A percentile compares a stretch with the other conserved stretches of the same genome.
phyloP scores from a whole-genome alignment of 2,797 vertebrate genomes.

The Xerus rutilus region DNA sequence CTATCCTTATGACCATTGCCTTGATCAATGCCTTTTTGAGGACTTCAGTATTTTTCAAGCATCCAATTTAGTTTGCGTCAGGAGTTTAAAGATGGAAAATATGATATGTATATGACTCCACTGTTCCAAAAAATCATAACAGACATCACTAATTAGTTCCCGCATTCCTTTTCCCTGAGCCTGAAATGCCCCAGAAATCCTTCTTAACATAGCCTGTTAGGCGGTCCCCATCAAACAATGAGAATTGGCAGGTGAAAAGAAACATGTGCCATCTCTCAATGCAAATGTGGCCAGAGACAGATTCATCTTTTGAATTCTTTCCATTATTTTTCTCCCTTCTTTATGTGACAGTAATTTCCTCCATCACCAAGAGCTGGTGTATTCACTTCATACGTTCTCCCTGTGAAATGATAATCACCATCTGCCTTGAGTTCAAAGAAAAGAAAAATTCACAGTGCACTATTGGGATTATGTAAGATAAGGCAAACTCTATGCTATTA shows the following conservation, averaged over 20 bases:
- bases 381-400: background rate
- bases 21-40: background rate
- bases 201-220: background rate
- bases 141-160: background rate
- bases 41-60: background rate
- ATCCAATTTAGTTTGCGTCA: background rate
- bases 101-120: background rate
- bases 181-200: background rate
- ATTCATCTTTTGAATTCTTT: background rate
- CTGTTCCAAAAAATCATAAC: background rate
- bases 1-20: background rate
- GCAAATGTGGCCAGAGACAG: background rate
- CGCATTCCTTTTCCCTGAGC: background rate
- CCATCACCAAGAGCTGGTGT: background rate
- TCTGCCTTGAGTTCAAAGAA: background rate
- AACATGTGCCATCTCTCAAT: background rate
- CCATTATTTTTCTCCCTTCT: background rate
- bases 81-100: background rate
- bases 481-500: background rate
- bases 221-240: background rate
- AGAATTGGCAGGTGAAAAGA: background rate
- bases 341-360: background rate
- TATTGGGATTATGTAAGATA: background rate
- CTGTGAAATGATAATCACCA: background rate
- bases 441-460: background rate